These are phyloP conservation scores for Cyphomyrmex costatus DNA, from an alignment of 1,140 invertebrate genomes.

Conservation along the genomic window DNA sequence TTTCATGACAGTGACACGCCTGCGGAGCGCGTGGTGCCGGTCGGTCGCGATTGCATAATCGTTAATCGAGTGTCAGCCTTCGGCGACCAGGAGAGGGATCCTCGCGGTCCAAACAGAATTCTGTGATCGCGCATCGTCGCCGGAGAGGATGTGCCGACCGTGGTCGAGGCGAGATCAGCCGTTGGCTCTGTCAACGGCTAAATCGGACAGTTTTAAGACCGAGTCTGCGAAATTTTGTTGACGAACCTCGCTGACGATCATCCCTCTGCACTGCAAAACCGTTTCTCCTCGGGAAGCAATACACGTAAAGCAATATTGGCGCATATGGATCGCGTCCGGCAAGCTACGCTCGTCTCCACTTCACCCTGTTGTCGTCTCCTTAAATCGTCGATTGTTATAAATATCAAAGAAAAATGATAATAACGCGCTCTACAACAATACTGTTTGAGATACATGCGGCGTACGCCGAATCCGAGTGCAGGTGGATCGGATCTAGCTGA, in stretches of 20 bases:
- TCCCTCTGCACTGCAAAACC: no score
- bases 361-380: background rate
- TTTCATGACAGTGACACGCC: constrained; percentile 54
- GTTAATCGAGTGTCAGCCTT: background rate
- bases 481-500: background rate
- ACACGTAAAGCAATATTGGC: constrained; percentile 43
- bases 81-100: background rate
- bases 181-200: background rate
- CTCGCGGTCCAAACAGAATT: background rate
- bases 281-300: constrained; percentile 27
- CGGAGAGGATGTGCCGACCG: constrained; percentile 15
- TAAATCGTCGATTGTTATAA: background rate
- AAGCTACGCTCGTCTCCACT: background rate
- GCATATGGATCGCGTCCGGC: background rate
- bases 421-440: background rate
- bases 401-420: background rate
- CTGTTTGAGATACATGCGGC: background rate
- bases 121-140: constrained; percentile 8
- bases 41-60: constrained; percentile 43
- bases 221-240: background rate
- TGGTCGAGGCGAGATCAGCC: background rate
- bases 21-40: constrained; percentile 34
- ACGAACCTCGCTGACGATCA: background rate
- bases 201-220: background rate
- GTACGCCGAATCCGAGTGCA: background rate